Evolutionary conservation across 2,113 vertebrate species (phyloP).

Genomic region (Alligator sinensis): DNA sequence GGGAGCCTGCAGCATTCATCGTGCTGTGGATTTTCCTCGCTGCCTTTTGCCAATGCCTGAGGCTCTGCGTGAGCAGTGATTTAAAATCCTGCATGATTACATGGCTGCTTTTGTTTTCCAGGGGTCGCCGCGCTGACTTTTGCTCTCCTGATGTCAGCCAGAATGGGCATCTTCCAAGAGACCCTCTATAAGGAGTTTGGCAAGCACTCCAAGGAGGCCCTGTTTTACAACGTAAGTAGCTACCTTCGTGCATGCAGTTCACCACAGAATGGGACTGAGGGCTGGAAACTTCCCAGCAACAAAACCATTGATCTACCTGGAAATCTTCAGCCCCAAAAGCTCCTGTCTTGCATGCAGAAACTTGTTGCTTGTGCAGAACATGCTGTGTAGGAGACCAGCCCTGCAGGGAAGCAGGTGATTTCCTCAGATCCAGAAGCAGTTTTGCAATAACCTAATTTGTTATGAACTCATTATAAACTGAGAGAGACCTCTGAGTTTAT

Average conservation of each 20-base stretch:
- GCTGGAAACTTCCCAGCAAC: too few species aligned
- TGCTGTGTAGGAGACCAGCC: neutral
- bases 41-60: neutral
- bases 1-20: neutral
- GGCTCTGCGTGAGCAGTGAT: neutral
- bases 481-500: neutral
- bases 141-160: slow-evolving; percentile 94
- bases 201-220: slow-evolving; percentile 96
- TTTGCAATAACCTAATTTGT: too few species aligned
- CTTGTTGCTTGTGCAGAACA: neutral
- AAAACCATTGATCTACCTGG: neutral
- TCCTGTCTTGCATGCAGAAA: neutral
- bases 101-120: slow-evolving; percentile 52
- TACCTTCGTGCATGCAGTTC: neutral
- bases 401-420: neutral
- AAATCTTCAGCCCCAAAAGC: neutral
- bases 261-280: too few species aligned
- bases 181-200: slow-evolving; percentile 91
- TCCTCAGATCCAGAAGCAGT: too few species aligned
- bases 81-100: neutral
- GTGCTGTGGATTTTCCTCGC: fast-evolving
- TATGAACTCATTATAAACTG: neutral
- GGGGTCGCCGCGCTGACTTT: slow-evolving; percentile 94
- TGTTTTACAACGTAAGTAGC: slow-evolving; percentile 94
- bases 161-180: slow-evolving; percentile 99